phyloP scores from a whole-genome alignment of 2,797 vertebrate genomes.

The Sorex maritimensis region DNA sequence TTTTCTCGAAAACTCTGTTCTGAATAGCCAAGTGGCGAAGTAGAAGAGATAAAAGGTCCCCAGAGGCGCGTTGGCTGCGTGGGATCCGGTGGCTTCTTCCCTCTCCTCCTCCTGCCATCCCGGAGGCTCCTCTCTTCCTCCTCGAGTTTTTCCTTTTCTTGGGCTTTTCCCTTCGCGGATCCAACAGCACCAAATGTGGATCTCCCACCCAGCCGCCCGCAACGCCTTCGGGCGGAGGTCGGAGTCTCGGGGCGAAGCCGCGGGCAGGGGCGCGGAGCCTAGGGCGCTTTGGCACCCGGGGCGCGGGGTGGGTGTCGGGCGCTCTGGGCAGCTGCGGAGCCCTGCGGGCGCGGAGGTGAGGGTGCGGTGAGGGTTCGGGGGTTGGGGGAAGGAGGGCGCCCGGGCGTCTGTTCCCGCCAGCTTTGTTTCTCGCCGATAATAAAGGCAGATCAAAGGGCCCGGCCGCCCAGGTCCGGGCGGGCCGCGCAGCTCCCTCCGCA shows the following conservation, averaged over 20 bases:
- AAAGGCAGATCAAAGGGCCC: constrained; percentile 92
- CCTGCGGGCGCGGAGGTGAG: constrained; percentile 61
- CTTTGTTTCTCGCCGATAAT: constrained; percentile 92
- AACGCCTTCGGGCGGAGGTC: not conserved
- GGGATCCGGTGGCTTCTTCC: not conserved
- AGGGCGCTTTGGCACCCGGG: not conserved
- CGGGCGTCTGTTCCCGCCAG: constrained; percentile 89
- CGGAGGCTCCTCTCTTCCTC: not conserved
- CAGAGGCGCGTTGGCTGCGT: constrained; percentile 38
- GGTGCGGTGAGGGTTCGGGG: constrained; percentile 74
- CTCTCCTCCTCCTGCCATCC: not conserved
- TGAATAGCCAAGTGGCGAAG: constrained; percentile 70
- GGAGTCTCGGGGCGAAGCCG: not conserved
- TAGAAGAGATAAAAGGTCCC: constrained; percentile 53
- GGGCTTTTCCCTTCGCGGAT: not conserved
- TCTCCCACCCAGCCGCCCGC: not conserved
- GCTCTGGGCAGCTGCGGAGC: constrained; percentile 21
- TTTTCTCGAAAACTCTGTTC: constrained; percentile 43
- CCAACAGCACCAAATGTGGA: not conserved
- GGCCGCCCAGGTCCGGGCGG: constrained; percentile 89
- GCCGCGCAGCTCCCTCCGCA: constrained; percentile 89
- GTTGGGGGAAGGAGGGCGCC: constrained; percentile 88
- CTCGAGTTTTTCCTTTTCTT: constrained; percentile 31
- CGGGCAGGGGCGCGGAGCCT: not conserved
- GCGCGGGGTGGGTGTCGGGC: constrained; percentile 18